Base-by-base conservation (phyloP, 1,140 invertebrate genomes). In the Caenorhabditis remanei region DNA sequence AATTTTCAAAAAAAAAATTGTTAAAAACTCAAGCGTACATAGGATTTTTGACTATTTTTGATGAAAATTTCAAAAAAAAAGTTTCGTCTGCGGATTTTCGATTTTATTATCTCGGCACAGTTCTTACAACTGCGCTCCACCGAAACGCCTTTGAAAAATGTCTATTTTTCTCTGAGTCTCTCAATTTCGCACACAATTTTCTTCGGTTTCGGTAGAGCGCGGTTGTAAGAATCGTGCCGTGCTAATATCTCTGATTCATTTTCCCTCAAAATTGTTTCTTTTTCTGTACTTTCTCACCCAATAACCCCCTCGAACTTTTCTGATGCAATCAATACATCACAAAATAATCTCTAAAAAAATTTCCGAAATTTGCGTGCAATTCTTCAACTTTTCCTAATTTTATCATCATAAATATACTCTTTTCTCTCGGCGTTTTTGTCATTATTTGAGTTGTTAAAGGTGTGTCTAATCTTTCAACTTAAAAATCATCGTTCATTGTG, bases 391-490 rank as follows among this genome's bases (percentile, higher is more conserved):
- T 58, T 58, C 32, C 32, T 32, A 2, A 2, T 32, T 32, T 58
- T 4, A 19, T 9, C 21, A 19, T 58, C 21, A n/a, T 58, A 32
- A 32, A 32, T 32, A 32, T 32, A 32, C 32, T 32, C 32, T 32
- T 32, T 32, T 21, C 21, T 5, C 50, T 53, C 11, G 4, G 50
- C 32, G 32, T 53, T 58, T 58, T 58, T 58, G 56, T 58, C 56
- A 58, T 58, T 58, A 58, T 58, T 58, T 58, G 16, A 21, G 16
- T 16, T 9, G 50, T 16, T 13, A 53, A 53, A 58, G 56, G 56
- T 58, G 56, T n/a, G 56, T 21, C 56, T 58, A 58, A 58, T 58
- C 56, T 58, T 58, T 58, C 56, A 58, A 58, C 56, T 58, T 58
- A 21, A 53, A 53, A 9, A 53, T 53, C 50, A 53, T 53, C 32